These are phyloP conservation scores for Meiosimyza platycephala DNA, from an alignment of 2,888 invertebrate species.

Conservation along the genomic window DNA sequence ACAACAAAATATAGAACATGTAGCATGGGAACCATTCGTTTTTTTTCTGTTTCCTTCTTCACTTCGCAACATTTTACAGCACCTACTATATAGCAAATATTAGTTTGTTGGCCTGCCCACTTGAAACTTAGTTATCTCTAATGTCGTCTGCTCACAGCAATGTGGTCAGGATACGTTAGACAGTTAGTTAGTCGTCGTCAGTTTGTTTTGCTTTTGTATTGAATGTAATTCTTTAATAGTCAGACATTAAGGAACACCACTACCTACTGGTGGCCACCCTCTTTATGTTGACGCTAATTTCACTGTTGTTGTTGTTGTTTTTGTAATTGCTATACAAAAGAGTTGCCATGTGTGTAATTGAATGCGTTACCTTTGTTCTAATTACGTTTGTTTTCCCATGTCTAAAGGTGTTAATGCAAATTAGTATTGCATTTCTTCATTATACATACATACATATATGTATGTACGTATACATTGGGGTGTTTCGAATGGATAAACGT, in stretches of 20 bases:
- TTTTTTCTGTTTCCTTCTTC: not conserved
- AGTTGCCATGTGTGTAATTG: not conserved
- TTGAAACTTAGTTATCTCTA: no score
- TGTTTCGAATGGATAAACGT: no score
- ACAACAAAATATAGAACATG: no score
- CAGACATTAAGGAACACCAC: not conserved
- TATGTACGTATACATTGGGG: no score
- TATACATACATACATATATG: no score
- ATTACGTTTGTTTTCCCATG: constrained; percentile 27
- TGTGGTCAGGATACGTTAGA: not conserved
- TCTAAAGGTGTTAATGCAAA: constrained; percentile 33
- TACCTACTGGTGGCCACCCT: not conserved
- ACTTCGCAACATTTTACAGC: not conserved
- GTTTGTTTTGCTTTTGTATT: not conserved
- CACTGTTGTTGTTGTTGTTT: constrained; percentile 30
- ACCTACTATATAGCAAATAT: no score
- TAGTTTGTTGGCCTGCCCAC: no score
- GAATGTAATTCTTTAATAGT: constrained; percentile 1
- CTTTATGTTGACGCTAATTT: constrained; percentile 31
- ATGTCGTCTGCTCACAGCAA: no score
- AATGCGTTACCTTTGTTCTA: constrained; percentile 13
- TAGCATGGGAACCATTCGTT: not conserved
- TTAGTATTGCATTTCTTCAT: constrained; percentile 22
- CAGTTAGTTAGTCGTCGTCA: not conserved
- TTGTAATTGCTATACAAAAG: constrained; percentile 29